Evolutionary conservation across 2,888 invertebrate genomes (phyloP), one percentile per base, ranked within the genome.

Genomic region (Drosophila heteroneura): DNA sequence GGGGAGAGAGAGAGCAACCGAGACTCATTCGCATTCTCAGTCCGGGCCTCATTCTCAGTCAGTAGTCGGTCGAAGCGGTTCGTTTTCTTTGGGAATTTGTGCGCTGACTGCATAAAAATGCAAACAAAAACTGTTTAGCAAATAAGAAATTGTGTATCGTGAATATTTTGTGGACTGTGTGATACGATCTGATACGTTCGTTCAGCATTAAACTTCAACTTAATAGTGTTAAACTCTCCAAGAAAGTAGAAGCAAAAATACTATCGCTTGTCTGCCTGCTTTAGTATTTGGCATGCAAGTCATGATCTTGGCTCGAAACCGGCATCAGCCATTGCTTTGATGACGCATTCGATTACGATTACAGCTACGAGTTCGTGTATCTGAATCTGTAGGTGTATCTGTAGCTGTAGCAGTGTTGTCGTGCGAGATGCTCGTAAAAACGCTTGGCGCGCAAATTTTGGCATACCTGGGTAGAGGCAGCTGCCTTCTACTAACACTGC

Each of bases 221-320:
- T 5, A 14, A 14, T 35, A 14, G 28, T 35, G 10, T 39, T 54
- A 10, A 57, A 52, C 54, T 69, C 53, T 59, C 53, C 33, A 53
- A 41, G 32, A 39, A 39, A 37, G 39, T 39, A 26, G 33, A 26
- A 71, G 35, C 65, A 4, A 39, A 70, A 64, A 65, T 74, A 74
- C 58, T 64, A 47, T 75, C 60, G 26, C 61, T 59, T 49, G 39
- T 66, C 32, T 60, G n/a, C 28, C 57, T 67, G 68, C 41, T 69
- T 66, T 59, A 54, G 51, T 74, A 72, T 80, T 68, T 68, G 73
- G 70, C 68, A 80, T 82, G 74, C 80, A 72, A 74, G 85, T 82
- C 76, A 85, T 85, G 85, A 85, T 85, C 87, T 82, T 81, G 81
- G 70, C 85, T 87, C 70, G 57, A 77, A 85, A 82, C 85, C 85